Evolutionary conservation across 1,140 invertebrate genomes (phyloP), one percentile per base, ranked within the genome.

Genomic region (Trinorchestia longiramus): DNA sequence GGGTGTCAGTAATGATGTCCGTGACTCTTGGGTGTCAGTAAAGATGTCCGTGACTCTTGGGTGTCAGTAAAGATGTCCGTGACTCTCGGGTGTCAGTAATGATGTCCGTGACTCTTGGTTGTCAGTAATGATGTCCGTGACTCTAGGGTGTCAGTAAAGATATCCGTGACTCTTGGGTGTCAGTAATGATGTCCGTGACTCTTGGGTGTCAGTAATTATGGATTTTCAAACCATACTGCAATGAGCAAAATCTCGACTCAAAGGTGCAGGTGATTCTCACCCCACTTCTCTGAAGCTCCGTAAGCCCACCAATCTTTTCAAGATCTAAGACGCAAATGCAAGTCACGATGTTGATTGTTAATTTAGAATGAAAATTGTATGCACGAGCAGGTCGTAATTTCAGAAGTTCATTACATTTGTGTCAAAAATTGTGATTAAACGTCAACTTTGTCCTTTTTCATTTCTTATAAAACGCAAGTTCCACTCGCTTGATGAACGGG

Each of bases 321-420:
- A 77, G 36, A 91, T 91, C 41, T 91, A 91, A 11, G 88, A 28
- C 3, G 6, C 28, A n/a, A 43, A 28, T 91, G 88, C 88, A 91
- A 91, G 88, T 91, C 88, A 91, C 43, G 88, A 15, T 91, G 88
- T 4, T 28, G 88, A 91, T 91, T 91, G 41, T 41, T 43, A 91
- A 91, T 91, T 91, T 91, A 91, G 88, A 91, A 43, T 42, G 43
- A 42, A 91, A 91, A 15, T 77, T 77, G 28, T 36, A 36, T 3
- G 62, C 62, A 23, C 62, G 62, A 36, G 28, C 11, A 19, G 28
- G 36, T 11, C 11, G 62, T 28, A 77, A 77, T 77, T 77, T 77
- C 62, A 77, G 62, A 77, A 15, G 11, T 77, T 77, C 62, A 77
- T 77, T 77, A 23, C 62, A 77, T 77, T 77, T 36, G 62, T 77